Conservation (phyloP, 2,797 vertebrate genomes). For the Bradypodion pumilum region DNA sequence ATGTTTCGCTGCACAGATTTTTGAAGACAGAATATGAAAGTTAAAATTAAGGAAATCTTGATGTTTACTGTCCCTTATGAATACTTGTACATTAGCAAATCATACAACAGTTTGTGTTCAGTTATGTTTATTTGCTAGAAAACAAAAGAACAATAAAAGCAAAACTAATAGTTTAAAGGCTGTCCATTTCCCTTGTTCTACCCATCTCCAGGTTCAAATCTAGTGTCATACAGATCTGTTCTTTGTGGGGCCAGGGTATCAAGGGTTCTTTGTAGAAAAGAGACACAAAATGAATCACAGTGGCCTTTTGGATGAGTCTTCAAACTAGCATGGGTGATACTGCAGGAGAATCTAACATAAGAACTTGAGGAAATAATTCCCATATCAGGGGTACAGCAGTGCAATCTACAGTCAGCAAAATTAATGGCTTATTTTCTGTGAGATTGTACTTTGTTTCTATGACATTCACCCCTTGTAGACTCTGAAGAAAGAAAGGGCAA, state of each 20-base stretch:
- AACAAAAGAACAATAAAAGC: conserved; percentile 51
- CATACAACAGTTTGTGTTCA: conserved; percentile 40
- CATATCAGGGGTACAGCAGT: background rate
- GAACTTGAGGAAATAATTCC: background rate
- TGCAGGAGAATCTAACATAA: background rate
- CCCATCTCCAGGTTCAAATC: background rate
- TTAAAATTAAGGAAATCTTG: conserved; percentile 26
- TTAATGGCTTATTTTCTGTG: background rate
- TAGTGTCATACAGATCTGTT: conserved; percentile 21
- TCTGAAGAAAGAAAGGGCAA: too few relatives aligned
- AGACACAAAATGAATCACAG: background rate
- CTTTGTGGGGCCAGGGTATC: background rate
- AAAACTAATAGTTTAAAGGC: conserved; percentile 63
- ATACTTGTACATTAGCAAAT: conserved; percentile 42
- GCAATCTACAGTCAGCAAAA: background rate
- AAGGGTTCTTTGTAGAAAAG: background rate
- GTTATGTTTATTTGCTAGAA: conserved; percentile 45
- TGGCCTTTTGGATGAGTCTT: background rate
- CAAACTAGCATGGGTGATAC: background rate
- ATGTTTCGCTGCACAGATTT: conserved; percentile 33
- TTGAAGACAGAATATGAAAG: conserved; percentile 41
- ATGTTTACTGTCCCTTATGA: conserved; percentile 62
- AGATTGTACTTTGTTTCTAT: background rate
- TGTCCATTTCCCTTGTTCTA: conserved; percentile 37
- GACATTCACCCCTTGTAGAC: too few relatives aligned